Evolutionary conservation across 2,888 invertebrate species (phyloP).

Genomic region (Chamaedrilus cognettii): DNA sequence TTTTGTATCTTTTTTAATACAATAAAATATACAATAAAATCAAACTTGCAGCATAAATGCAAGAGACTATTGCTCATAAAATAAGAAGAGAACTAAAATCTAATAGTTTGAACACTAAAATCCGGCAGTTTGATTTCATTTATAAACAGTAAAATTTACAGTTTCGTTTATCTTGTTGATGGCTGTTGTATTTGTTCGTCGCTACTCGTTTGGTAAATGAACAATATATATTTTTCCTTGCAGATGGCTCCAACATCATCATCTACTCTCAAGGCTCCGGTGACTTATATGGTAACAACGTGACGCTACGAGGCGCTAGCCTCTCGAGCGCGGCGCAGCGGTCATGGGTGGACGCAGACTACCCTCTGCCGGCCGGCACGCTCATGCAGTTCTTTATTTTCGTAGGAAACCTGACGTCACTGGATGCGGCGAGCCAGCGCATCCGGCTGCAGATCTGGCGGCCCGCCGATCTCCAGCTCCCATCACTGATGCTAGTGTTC

Average conservation of each 20-base stretch:
- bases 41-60: no score
- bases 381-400: conserved; percentile 27
- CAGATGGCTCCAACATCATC: conserved; percentile 4
- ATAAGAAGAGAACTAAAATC: no score
- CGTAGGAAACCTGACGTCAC: conserved; percentile 18
- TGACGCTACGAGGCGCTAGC: conserved; percentile 18
- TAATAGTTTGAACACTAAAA: no score
- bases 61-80: no score
- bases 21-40: no score
- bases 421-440: background rate
- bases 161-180: no score
- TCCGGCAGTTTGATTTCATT: no score
- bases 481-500: conserved; percentile 23
- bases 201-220: no score
- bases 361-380: conserved; percentile 26
- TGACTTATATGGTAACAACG: conserved; percentile 31
- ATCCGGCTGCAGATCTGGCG: conserved; percentile 33
- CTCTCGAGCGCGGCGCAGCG: conserved; percentile 24
- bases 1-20: no score
- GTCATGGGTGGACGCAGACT: conserved; percentile 30
- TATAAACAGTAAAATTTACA: no score
- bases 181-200: no score
- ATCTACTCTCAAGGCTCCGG: conserved; percentile 12
- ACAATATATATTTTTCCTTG: background rate
- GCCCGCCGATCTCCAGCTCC: conserved; percentile 16